Percentiles rank a stretch among this genome's conserved stretches.
Evolutionary conservation across 2,113 vertebrate species (phyloP).

Genomic region (Sylvicapra grimmia): DNA sequence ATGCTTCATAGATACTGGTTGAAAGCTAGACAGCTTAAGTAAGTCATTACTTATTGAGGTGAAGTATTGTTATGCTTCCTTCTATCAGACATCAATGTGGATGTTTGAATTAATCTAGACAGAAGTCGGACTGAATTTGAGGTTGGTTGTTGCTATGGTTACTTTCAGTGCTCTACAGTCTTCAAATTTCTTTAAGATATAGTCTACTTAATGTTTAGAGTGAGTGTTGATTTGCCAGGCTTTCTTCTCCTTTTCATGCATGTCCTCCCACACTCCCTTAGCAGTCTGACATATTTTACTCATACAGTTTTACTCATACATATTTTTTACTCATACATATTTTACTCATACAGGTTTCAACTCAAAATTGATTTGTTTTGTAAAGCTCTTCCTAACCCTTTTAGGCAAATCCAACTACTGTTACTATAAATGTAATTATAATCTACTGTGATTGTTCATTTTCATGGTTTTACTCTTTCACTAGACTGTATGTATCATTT

Average conservation of each 20-base stretch:
- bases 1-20: background rate
- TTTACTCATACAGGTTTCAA: background rate
- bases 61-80: background rate
- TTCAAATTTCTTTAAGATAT: background rate
- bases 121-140: background rate
- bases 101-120: background rate
- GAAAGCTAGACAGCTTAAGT: background rate
- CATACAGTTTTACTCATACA: background rate
- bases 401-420: background rate
- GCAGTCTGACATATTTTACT: background rate
- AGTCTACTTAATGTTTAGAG: background rate
- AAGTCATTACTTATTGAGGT: background rate
- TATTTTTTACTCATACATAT: background rate
- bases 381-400: background rate
- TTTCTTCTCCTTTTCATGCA: background rate
- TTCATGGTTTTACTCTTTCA: background rate
- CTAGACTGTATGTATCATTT: background rate
- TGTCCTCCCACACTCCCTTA: background rate
- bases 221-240: background rate
- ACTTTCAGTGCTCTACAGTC: background rate
- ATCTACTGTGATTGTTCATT: background rate
- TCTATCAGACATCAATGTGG: background rate
- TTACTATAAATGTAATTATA: background rate
- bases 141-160: background rate
- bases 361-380: background rate